Evolutionary conservation across 1,140 invertebrate genomes (phyloP), one percentile per base, ranked within the genome.

Genomic region (Mylabris phalerata): DNA sequence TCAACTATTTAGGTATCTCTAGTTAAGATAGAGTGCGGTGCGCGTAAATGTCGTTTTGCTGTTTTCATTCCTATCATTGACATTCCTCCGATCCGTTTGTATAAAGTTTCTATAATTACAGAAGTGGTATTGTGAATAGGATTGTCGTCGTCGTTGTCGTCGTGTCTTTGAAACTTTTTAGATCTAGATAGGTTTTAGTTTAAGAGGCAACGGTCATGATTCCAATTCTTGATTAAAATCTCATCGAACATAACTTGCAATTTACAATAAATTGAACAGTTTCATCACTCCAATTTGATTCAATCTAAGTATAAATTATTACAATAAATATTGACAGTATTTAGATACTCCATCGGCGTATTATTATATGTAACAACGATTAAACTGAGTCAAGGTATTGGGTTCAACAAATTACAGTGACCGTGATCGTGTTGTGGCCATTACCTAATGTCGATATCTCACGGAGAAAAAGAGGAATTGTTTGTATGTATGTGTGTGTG

Each of bases 341-440:
- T 19, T 19, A 4, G 32, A 32, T 32, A 5, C 32, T 5, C 32
- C 32, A 32, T 5, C 32, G 7, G 7, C 32, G 39, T 65, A 62
- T 64, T 65, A 61, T 65, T 54, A 65, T 60, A 60, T 55, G 50
- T 59, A 57, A 26, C 57, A 55, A 19, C 19, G 61, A 52, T 61
- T 62, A 61, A 65, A 63, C 60, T 57, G 55, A 63, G 61, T 54
- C 58, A 54, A 60, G 64, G 61, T 66, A 66, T 66, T 58, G 64
- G 57, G 64, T 66, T 66, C 66, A 70, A 68, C 68, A 70, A 68
- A 70, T 70, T 70, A 65, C 60, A 65, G 64, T 70, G 68, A 70
- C 68, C 68, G 66, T 68, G 66, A 68, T 65, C 65, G 63, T 67
- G 65, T 48, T 45, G 51, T 50, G 59, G 65, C 65, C 63, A 64